Conservation (phyloP, 92 coral and sea anemone genomes). For the Plumapathes pennacea region DNA sequence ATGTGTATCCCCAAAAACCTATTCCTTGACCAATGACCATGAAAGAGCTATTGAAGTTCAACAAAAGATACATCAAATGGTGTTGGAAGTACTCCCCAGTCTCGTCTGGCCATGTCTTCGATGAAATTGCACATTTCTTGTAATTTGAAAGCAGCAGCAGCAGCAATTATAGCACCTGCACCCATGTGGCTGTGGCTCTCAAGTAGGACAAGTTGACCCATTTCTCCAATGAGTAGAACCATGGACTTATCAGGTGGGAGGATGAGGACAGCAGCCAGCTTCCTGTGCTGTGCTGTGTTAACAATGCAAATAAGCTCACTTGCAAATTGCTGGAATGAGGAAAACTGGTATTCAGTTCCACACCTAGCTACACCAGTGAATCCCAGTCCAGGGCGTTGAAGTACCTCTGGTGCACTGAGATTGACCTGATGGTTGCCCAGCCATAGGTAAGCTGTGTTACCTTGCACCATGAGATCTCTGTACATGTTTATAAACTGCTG, state of each 20-base stretch:
- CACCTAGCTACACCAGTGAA: conserved; percentile 10
- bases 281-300: neutral
- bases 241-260: conserved; percentile 17
- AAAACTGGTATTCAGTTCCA: conserved; percentile 8
- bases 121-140: conserved; percentile 3
- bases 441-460: too few species aligned
- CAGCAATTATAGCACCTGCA: conserved; percentile 9
- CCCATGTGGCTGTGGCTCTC: conserved; percentile 8
- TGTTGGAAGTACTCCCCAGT: neutral
- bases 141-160: neutral
- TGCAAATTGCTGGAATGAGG: conserved; percentile 13
- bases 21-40: too few species aligned
- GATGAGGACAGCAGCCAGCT: conserved; percentile 1
- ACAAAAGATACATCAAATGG: too few species aligned
- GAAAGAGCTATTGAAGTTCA: too few species aligned
- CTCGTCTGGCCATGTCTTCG: neutral
- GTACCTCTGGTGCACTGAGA: neutral
- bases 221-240: conserved; percentile 5
- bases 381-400: conserved; percentile 9
- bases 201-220: conserved; percentile 3
- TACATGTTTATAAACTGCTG: too few species aligned
- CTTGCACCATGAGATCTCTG: too few species aligned
- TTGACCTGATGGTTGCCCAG: too few species aligned
- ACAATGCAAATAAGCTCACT: neutral
- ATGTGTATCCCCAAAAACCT: conserved; percentile 4